Evolutionary conservation across 2,888 invertebrate genomes (phyloP).

Genomic region (Aporophyla lueneburgensis): DNA sequence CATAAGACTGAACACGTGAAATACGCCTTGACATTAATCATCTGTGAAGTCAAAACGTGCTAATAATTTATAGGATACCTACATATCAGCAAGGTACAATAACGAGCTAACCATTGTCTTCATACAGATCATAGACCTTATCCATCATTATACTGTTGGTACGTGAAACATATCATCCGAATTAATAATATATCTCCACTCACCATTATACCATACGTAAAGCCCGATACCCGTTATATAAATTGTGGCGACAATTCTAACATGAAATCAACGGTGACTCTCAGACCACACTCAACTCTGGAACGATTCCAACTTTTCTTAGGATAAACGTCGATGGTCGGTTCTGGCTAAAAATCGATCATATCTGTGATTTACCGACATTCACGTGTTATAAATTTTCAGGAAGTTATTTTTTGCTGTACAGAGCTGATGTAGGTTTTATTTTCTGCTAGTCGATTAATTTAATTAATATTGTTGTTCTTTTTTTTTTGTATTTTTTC

Average conservation of each 20-base stretch:
- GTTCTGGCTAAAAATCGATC: slow-evolving; percentile 70
- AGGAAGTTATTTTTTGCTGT: slow-evolving; percentile 43
- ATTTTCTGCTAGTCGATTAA: slow-evolving; percentile 7
- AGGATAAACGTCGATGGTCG: slow-evolving; percentile 69
- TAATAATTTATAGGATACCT: not conserved
- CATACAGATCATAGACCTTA: not conserved
- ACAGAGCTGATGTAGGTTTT: slow-evolving; percentile 6
- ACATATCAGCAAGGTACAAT: not conserved
- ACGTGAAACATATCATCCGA: not conserved
- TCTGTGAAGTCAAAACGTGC: not conserved
- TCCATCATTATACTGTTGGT: not conserved
- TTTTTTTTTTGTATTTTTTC: not conserved
- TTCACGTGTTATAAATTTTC: slow-evolving; percentile 57
- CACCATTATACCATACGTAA: slow-evolving; percentile 16
- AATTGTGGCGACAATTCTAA: slow-evolving; percentile 66
- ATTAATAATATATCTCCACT: slow-evolving; percentile 1
- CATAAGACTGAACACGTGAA: not conserved
- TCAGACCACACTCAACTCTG: slow-evolving; percentile 70
- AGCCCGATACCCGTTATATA: slow-evolving; percentile 42
- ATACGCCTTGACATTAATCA: not conserved
- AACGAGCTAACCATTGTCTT: not conserved
- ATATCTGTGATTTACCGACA: slow-evolving; percentile 59
- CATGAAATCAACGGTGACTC: slow-evolving; percentile 67
- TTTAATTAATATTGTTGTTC: slow-evolving; percentile 8
- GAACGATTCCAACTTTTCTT: slow-evolving; percentile 71